phyloP scores from a whole-genome alignment of 2,888 invertebrate genomes.

The Euphydryas editha region DNA sequence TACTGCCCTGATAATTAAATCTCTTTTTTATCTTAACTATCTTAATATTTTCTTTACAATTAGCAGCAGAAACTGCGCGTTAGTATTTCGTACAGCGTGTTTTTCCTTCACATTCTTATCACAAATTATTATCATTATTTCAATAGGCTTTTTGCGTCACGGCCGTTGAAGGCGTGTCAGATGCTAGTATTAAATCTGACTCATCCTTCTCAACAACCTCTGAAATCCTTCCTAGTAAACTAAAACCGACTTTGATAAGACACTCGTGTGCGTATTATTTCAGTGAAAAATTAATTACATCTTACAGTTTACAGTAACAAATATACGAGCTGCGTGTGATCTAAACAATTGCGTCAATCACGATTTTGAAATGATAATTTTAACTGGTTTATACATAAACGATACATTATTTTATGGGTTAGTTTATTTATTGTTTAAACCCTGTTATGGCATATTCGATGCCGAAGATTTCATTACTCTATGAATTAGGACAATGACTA shows the following conservation, averaged over 20 bases:
- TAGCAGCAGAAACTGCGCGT: background rate
- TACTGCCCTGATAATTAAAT: background rate
- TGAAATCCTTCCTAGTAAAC: background rate
- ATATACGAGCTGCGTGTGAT: too few species aligned
- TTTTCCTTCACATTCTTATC: constrained; percentile 9
- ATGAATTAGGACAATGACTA: too few species aligned
- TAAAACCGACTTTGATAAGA: background rate
- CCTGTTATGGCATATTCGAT: too few species aligned
- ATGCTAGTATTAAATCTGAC: constrained; percentile 1
- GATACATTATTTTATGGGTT: too few species aligned
- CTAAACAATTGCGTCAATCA: too few species aligned
- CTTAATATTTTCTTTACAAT: background rate
- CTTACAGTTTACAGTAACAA: too few species aligned
- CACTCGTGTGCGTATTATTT: background rate
- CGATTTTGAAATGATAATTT: too few species aligned
- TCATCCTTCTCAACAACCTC: constrained; percentile 1
- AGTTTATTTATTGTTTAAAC: too few species aligned
- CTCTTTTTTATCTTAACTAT: background rate
- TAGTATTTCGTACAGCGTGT: background rate
- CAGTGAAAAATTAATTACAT: too few species aligned
- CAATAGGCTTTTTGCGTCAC: background rate
- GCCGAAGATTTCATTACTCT: too few species aligned
- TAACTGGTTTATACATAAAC: too few species aligned
- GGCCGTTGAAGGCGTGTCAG: constrained; percentile 1
- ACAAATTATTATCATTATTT: constrained; percentile 1